phyloP scores from a whole-genome alignment of 2,888 invertebrate genomes.

The Tetrapedia diversipes region DNA sequence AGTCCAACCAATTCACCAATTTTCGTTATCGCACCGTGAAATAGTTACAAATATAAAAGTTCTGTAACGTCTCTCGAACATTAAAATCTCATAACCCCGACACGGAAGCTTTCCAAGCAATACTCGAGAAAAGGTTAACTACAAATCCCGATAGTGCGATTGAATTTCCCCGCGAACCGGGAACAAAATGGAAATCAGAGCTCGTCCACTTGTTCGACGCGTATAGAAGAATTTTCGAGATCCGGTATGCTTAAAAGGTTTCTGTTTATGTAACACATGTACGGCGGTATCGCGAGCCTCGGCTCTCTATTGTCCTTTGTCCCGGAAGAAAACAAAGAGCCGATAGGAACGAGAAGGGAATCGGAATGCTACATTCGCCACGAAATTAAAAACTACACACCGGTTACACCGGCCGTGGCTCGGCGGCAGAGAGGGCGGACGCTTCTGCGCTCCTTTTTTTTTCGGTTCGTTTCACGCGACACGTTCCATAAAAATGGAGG shows the following conservation, averaged over 20 bases:
- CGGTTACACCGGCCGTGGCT: slow-evolving; percentile 36
- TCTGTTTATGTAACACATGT: slow-evolving; percentile 38
- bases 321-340: slow-evolving; percentile 29
- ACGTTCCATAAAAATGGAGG: slow-evolving; percentile 48
- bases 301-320: slow-evolving; percentile 39
- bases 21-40: no score
- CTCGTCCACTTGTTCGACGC: slow-evolving; percentile 31
- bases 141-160: not conserved
- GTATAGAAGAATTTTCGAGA: slow-evolving; percentile 45
- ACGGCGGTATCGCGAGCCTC: slow-evolving; percentile 16
- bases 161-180: slow-evolving; percentile 27
- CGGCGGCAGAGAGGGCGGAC: slow-evolving; percentile 4
- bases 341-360: slow-evolving; percentile 20
- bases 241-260: slow-evolving; percentile 60
- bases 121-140: no score
- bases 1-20: no score
- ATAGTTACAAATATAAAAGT: no score
- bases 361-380: slow-evolving; percentile 64
- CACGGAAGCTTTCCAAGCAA: no score
- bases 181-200: slow-evolving; percentile 47
- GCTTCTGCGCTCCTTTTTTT: no score
- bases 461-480: slow-evolving; percentile 42
- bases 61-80: no score
- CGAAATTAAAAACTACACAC: slow-evolving; percentile 71
- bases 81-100: no score